A percentile compares a stretch with the other conserved stretches of the same genome.
phyloP scores from a whole-genome alignment of 2,888 invertebrate species.

The Hypomecis punctinalis region DNA sequence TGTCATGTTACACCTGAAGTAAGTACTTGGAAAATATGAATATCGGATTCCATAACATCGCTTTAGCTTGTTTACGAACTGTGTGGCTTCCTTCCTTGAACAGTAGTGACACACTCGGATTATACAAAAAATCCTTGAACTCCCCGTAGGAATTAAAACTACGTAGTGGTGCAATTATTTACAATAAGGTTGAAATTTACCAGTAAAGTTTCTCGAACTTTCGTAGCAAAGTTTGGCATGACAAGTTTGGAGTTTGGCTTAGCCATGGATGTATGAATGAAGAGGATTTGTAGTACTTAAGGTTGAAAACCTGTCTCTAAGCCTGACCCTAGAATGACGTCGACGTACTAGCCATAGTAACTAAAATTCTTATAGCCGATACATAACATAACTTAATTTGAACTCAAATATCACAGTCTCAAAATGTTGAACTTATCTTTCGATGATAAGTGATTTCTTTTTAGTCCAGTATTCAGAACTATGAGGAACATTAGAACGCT shows the following conservation, averaged over 20 bases:
- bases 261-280: not conserved
- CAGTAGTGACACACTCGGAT: not conserved
- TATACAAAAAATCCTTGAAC: conserved; percentile 6
- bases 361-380: too few species aligned
- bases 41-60: conserved; percentile 11
- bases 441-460: too few species aligned
- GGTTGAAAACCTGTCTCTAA: too few species aligned
- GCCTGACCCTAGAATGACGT: too few species aligned
- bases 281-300: too few species aligned
- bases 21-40: conserved; percentile 4
- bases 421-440: too few species aligned
- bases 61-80: conserved; percentile 1
- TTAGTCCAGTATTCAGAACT: too few species aligned
- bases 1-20: not conserved
- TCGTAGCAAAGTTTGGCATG: conserved; percentile 11
- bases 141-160: not conserved
- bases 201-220: conserved; percentile 2
- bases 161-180: not conserved
- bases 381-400: too few species aligned
- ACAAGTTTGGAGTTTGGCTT: conserved; percentile 6
- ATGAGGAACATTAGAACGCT: too few species aligned
- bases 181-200: not conserved
- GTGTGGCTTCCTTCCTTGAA: conserved; percentile 18
- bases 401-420: too few species aligned
- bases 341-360: too few species aligned